Conservation (phyloP, 2,113 vertebrate species). For the Sinocyclocheilus anshuiensis region DNA sequence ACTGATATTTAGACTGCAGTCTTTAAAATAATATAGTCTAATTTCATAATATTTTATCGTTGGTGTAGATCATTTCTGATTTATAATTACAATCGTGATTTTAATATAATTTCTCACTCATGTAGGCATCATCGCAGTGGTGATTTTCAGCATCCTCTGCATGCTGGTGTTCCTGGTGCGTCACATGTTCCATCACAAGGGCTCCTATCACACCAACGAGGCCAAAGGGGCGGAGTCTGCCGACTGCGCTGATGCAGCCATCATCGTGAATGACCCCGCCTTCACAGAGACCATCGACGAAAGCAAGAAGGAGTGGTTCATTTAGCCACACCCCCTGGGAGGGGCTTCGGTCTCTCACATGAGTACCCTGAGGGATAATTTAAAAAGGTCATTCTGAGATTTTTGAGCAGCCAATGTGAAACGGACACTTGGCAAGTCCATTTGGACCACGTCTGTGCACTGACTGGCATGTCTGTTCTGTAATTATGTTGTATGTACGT, state of each 20-base stretch:
- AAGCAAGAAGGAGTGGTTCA: slow-evolving; percentile 99
- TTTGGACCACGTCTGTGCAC: not conserved
- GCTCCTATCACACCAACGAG: slow-evolving; percentile 97
- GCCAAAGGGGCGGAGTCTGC: slow-evolving; percentile 95
- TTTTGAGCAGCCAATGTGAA: slow-evolving; percentile 9
- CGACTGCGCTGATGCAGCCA: slow-evolving; percentile 91
- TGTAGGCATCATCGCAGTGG: slow-evolving; percentile 89
- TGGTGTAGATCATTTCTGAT: no score
- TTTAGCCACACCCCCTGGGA: slow-evolving; percentile 67
- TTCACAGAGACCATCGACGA: slow-evolving; percentile 98
- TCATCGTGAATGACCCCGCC: slow-evolving; percentile 97
- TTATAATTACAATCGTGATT: not conserved
- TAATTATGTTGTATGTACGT: slow-evolving; percentile 39
- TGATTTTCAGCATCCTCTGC: slow-evolving; percentile 92
- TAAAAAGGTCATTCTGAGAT: slow-evolving; percentile 61
- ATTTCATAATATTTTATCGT: no score
- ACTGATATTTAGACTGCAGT: no score
- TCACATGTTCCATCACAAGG: slow-evolving; percentile 97
- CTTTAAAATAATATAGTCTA: no score
- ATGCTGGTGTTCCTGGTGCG: slow-evolving; percentile 93
- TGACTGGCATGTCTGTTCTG: slow-evolving; percentile 46
- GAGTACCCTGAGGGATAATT: slow-evolving; percentile 45
- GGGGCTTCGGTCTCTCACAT: slow-evolving; percentile 42
- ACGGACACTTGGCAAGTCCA: slow-evolving; percentile 37
- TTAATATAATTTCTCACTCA: not conserved